A percentile compares a stretch with the other conserved stretches of the same genome.
Evolutionary conservation across 2,113 vertebrate genomes (phyloP).

Genomic region (Otocyon megalotis): DNA sequence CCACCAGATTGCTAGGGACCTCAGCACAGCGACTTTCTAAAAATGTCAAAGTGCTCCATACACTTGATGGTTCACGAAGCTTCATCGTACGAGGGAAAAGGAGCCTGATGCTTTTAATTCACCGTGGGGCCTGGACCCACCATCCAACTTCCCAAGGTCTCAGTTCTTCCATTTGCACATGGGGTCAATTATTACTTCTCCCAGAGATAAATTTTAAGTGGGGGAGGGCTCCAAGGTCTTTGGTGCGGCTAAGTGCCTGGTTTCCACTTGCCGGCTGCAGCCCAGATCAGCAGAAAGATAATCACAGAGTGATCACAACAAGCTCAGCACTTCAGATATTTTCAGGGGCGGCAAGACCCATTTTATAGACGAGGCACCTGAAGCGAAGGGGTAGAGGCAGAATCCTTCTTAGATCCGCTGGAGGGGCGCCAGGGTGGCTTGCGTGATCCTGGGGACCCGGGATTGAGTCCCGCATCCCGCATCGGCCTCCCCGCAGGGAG

Average conservation of each 20-base stretch:
- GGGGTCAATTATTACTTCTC: not conserved
- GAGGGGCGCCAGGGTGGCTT: no score
- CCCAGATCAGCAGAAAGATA: not conserved
- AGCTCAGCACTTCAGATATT: not conserved
- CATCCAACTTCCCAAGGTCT: not conserved
- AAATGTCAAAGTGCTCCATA: not conserved
- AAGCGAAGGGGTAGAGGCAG: not conserved
- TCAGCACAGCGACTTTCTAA: not conserved
- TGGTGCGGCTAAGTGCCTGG: not conserved
- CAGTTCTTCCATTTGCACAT: not conserved
- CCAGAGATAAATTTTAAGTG: not conserved
- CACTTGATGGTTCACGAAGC: not conserved
- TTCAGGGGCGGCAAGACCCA: not conserved
- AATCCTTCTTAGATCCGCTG: not conserved
- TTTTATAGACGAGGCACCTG: not conserved
- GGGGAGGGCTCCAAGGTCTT: not conserved
- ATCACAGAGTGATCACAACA: not conserved
- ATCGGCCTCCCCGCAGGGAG: no score
- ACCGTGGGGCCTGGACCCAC: not conserved
- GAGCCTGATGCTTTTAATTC: not conserved
- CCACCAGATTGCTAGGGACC: not conserved
- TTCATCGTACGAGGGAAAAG: rapidly evolving
- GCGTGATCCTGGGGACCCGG: no score
- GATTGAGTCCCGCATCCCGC: no score
- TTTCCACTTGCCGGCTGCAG: not conserved